Percentiles rank a stretch among this genome's conserved stretches.
These are phyloP conservation scores for Pollicipes pollicipes DNA, from an alignment of 1,140 invertebrate genomes.

Conservation along the genomic window DNA sequence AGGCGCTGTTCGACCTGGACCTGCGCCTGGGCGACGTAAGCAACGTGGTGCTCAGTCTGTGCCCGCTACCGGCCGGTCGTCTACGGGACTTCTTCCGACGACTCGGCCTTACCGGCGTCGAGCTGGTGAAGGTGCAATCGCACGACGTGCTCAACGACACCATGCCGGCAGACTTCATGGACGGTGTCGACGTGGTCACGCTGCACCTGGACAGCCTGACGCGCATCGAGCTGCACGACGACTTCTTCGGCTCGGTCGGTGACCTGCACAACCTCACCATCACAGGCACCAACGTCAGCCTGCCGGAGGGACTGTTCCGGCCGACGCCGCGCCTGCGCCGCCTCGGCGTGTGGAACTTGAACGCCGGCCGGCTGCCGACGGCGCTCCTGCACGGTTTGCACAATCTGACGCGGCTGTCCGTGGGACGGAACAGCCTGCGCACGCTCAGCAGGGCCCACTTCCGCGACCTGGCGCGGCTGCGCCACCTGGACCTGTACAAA, in stretches of 20 bases:
- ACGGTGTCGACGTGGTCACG: background rate
- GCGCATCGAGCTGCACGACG: background rate
- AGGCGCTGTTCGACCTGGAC: background rate
- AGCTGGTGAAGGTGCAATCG: background rate
- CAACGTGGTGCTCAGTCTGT: background rate
- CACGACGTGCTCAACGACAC: background rate
- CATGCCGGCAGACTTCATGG: background rate
- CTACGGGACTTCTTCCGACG: background rate
- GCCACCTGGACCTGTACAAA: slow-evolving; percentile 30
- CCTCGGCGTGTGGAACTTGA: slow-evolving; percentile 39
- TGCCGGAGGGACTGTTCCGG: slow-evolving; percentile 38
- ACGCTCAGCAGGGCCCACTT: background rate
- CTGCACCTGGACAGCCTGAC: background rate
- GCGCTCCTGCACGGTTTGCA: slow-evolving; percentile 36
- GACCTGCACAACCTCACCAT: slow-evolving; percentile 36
- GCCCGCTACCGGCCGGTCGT: background rate
- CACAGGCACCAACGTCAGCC: slow-evolving; percentile 28
- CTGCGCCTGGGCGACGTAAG: background rate
- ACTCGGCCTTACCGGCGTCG: background rate
- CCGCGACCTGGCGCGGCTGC: slow-evolving; percentile 8
- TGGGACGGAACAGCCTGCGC: background rate
- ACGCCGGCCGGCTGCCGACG: slow-evolving; percentile 37
- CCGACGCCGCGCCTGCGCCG: slow-evolving; percentile 35
- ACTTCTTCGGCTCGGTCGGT: slow-evolving; percentile 14
- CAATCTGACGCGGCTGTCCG: slow-evolving; percentile 22